A percentile compares a stretch with the other conserved stretches of the same genome.
These are phyloP conservation scores for Choristoneura fumiferana DNA, from an alignment of 1,140 invertebrate species.

Conservation along the genomic window DNA sequence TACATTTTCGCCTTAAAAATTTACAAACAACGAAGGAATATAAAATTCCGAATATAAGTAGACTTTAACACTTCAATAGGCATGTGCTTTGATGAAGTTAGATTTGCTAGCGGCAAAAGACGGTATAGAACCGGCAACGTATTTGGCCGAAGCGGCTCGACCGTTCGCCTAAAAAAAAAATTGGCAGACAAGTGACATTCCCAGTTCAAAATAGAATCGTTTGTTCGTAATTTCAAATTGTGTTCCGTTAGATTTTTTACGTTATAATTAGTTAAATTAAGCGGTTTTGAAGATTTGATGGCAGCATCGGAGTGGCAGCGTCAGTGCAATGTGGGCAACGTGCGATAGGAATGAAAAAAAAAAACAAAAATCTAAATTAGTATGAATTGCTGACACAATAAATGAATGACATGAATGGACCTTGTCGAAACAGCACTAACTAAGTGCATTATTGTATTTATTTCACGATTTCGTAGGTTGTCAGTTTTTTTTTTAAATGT, in stretches of 20 bases:
- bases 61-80: constrained; percentile 82
- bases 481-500: no score
- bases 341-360: constrained; percentile 26
- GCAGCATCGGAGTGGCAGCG: constrained; percentile 24
- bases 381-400: constrained; percentile 4
- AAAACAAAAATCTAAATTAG: constrained; percentile 19
- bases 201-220: constrained; percentile 19
- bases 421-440: no score
- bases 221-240: no score
- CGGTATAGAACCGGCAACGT: constrained; percentile 85
- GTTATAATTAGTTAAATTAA: no score
- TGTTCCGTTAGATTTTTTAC: no score
- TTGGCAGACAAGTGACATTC: constrained; percentile 20
- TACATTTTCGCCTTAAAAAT: no score
- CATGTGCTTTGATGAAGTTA: constrained; percentile 88
- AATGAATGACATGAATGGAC: no score
- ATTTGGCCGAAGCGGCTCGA: constrained; percentile 88
- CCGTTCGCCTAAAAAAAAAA: constrained; percentile 84
- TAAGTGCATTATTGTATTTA: no score
- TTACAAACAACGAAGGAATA: no score
- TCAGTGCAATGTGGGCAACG: constrained; percentile 19
- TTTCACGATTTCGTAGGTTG: no score
- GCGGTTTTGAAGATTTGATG: constrained; percentile 17
- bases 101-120: constrained; percentile 86
- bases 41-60: no score